Percentiles rank a stretch among this genome's conserved stretches.
phyloP scores from a whole-genome alignment of 2,888 invertebrate genomes.

The Stramonita haemastoma region DNA sequence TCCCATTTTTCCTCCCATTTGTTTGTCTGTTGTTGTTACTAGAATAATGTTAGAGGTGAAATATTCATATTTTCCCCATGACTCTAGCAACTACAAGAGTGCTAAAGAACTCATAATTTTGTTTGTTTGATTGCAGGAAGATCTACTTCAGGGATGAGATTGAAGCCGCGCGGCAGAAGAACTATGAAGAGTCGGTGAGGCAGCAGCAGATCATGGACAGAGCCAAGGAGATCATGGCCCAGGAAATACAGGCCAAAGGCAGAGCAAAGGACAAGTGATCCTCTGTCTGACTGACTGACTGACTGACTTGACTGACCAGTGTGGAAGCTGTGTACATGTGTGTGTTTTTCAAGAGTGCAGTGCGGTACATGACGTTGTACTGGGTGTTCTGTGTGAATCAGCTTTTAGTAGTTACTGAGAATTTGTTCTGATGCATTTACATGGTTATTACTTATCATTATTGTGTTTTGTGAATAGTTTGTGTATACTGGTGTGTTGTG shows the following conservation, averaged over 20 bases:
- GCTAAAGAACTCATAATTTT: background rate
- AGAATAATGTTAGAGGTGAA: too few relatives aligned
- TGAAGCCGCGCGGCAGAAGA: conserved; percentile 37
- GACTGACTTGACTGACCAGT: background rate
- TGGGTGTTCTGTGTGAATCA: background rate
- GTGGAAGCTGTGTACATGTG: background rate
- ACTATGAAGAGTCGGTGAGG: conserved; percentile 34
- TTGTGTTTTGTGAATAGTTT: too few relatives aligned
- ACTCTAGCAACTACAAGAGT: too few relatives aligned
- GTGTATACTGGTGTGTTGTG: too few relatives aligned
- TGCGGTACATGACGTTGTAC: background rate
- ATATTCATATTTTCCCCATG: too few relatives aligned
- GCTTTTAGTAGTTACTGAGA: background rate
- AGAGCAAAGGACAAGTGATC: background rate
- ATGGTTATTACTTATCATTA: too few relatives aligned
- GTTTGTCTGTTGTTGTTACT: too few relatives aligned
- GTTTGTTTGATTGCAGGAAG: conserved; percentile 31
- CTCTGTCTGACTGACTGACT: background rate
- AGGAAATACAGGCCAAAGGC: conserved; percentile 27
- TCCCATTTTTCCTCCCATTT: too few relatives aligned
- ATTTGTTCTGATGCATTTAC: background rate
- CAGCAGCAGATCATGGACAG: conserved; percentile 29
- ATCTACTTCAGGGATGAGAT: conserved; percentile 40
- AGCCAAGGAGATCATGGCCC: conserved; percentile 27
- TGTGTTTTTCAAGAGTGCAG: background rate